A percentile compares a stretch with the other conserved stretches of the same genome.
Conservation (phyloP, 2,888 invertebrate genomes). For the Pharmacophagus antenor region DNA sequence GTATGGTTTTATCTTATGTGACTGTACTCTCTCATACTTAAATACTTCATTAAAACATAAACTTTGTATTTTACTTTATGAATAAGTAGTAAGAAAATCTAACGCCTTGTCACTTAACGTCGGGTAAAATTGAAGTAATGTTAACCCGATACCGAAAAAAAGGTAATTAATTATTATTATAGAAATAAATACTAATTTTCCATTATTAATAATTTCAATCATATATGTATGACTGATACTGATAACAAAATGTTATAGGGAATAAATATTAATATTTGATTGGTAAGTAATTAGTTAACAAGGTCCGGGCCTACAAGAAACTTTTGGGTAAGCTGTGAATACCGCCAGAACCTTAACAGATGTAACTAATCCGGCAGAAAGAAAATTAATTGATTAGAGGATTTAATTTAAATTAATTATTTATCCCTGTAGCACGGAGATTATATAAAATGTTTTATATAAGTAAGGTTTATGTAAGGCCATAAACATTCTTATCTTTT, state of each 20-base stretch:
- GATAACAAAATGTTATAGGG: conserved; percentile 32
- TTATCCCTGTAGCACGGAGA: not conserved
- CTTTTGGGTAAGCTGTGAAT: conserved; percentile 44
- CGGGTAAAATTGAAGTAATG: too few species aligned
- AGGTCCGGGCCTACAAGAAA: conserved; percentile 45
- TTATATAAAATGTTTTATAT: too few species aligned
- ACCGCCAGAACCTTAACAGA: conserved; percentile 35
- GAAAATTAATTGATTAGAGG: conserved; percentile 35
- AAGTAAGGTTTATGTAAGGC: not conserved
- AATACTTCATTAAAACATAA: too few species aligned
- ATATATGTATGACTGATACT: not conserved
- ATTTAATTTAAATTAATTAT: conserved; percentile 29
- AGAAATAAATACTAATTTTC: too few species aligned
- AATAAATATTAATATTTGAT: conserved; percentile 52
- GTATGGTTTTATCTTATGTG: too few species aligned
- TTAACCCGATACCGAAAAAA: too few species aligned
- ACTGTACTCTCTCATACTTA: too few species aligned
- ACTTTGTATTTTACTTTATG: too few species aligned
- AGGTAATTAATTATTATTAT: too few species aligned
- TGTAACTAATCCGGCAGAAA: conserved; percentile 36
- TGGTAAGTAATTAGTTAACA: conserved; percentile 57
- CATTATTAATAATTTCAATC: not conserved
- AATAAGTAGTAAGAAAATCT: too few species aligned
- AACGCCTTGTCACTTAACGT: too few species aligned
- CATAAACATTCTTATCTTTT: not conserved